Base-by-base conservation (phyloP, 2,888 invertebrate species). In the Autographa gamma region DNA sequence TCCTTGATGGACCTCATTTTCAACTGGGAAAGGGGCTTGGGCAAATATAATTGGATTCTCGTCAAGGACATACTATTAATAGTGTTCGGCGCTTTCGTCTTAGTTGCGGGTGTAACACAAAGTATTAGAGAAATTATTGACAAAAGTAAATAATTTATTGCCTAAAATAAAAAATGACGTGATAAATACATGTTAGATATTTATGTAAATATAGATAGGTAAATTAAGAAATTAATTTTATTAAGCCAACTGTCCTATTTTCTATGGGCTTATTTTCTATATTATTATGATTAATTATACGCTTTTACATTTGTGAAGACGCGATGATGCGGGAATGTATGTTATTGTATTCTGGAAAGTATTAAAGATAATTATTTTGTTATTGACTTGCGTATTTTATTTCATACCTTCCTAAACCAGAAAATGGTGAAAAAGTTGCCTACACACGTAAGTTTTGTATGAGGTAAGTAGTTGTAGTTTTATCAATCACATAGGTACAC, bases 1-100 rank as follows among this genome's bases (percentile, higher is more conserved):
- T 97, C 98, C 0, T 89, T 97, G 13, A 93, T 98, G 64, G 97
- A 98, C 84, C 97, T 97, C 1, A 96, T 98, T 13, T 96, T 97
- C 74, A 93, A 96, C 68, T 97, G 97, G 97, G 97, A 97, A 16
- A 92, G 96, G 65, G 96, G 96, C 58, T 96, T 97, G 11, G 98
- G 98, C 8, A 92, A 87, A 72, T 96, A 94, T 77, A 96, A 97
- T 32, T 98, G 97, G 97, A 96, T 97, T 61, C 90, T 98, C 0
- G 91, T 96, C 77, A 98, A 98, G 88, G 97, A 98, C 84, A 34
- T 95, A 0, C 54, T 96, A 8, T 92, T 98, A 18, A 92, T 96
- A 25, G 13, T 96, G 0, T 96, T 98, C 76, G 96, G 98, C 0
- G 80, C 96, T 7, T 96, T 97, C 80, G 98, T 98, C 0, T 89